Conservation (phyloP, 2,113 vertebrate species). For the Gallinago undulata region DNA sequence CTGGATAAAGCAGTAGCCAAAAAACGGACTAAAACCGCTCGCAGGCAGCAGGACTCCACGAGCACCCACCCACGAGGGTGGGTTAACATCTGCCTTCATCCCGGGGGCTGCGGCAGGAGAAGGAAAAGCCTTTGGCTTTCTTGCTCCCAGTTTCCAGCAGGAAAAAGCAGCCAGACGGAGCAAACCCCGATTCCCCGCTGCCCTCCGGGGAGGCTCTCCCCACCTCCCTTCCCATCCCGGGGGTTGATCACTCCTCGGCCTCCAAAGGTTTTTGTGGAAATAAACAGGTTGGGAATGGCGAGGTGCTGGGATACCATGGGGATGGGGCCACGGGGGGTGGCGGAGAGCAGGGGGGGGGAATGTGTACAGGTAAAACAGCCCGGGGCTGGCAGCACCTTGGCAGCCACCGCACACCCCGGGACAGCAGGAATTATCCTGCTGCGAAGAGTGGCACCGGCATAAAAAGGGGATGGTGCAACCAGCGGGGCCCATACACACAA, state of each 20-base stretch:
- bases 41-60: background rate
- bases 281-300: rapidly evolving
- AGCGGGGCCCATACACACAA: rapidly evolving
- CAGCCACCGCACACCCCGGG: background rate
- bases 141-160: background rate
- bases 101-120: background rate
- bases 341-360: background rate
- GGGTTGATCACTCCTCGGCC: background rate
- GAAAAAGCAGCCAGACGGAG: background rate
- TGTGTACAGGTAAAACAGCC: background rate
- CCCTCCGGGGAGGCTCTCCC: background rate
- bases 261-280: background rate
- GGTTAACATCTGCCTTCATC: background rate
- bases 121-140: background rate
- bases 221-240: background rate
- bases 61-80: rapidly evolving
- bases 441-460: background rate
- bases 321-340: background rate
- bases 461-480: background rate
- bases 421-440: background rate
- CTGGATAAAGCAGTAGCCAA: background rate
- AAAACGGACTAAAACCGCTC: rapidly evolving
- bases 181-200: background rate
- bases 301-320: rapidly evolving
- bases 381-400: background rate